Evolutionary conservation across 2,888 invertebrate genomes (phyloP), one percentile per base, ranked within the genome.

Genomic region (Caenorhabditis plicata): DNA sequence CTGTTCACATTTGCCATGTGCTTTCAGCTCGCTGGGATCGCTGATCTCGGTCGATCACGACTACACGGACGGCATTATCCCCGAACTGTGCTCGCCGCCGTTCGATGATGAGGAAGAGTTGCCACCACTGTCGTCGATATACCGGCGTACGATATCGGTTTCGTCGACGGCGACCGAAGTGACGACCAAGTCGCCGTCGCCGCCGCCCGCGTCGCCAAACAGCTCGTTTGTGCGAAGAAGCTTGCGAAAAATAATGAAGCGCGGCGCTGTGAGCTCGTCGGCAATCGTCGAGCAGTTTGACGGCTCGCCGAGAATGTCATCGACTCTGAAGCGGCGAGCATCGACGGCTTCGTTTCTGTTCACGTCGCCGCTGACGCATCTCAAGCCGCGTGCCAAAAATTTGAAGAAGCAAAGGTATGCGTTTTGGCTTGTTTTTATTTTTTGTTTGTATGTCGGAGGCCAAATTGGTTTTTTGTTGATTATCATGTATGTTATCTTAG

Each of bases 361-460:
- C 25, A 50, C 53, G n/a, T 60, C 60, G 3, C 53, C 60, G 2
- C 53, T 49, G 25, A 53, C 52, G 3, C 60, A 52, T 35, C 39
- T 60, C 26, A 45, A 42, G 26, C 60, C 60, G n/a, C 33, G 60
- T 13, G 38, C 60, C 15, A 60, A 60, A 31, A 60, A 49, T 23
- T 53, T 60, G 46, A 60, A 60, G 27, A 60, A 60, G 35, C 60
- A 60, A 19, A 60, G 60, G 60, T 57, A 46, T 40, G 50, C n/a
- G n/a, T n/a, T 38, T 36, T 36, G 17, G 36, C 3, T 15, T 4
- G 5, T 36, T 36, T 9, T 33, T 5, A 5, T 33, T n/a, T 33
- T 33, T 33, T 5, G 7, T 33, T 33, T 33, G 13, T n/a, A 9
- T 23, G 39, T 20, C 25, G n/a, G n/a, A n/a, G n/a, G n/a, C n/a